Conservation (phyloP, 92 coral and sea anemone genomes). For the Parazoanthus atlanticus region DNA sequence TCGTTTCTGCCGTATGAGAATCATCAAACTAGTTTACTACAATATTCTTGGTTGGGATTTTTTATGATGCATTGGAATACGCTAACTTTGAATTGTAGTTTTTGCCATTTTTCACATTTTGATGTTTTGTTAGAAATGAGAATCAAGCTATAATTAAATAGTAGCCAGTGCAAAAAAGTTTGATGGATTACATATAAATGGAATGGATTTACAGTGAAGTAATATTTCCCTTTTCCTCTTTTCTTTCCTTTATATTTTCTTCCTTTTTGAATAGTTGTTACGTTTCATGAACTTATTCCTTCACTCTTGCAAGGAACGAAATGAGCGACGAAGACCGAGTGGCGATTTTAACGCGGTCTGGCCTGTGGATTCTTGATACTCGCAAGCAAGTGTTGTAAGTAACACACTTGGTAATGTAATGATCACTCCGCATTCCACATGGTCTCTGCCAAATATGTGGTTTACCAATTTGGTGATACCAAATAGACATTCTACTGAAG, state of each 20-base stretch:
- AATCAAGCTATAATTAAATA: background rate
- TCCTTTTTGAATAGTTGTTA: background rate
- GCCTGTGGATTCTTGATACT: slow-evolving; percentile 13
- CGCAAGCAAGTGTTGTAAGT: slow-evolving; percentile 32
- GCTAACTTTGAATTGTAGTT: no score
- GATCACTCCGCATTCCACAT: background rate
- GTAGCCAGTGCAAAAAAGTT: background rate
- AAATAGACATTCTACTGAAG: background rate
- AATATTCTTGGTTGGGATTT: no score
- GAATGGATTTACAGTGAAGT: no score
- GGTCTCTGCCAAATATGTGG: background rate
- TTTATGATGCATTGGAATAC: no score
- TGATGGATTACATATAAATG: background rate
- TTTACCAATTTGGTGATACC: background rate
- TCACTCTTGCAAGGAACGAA: slow-evolving; percentile 33
- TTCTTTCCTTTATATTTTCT: no score
- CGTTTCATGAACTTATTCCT: background rate
- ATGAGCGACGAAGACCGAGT: slow-evolving; percentile 1
- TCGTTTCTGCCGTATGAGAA: background rate
- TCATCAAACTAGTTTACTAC: no score
- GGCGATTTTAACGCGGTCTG: slow-evolving; percentile 27
- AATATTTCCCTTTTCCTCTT: no score
- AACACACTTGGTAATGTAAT: background rate
- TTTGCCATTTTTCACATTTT: no score
- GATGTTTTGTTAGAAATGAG: no score